Base-by-base conservation (phyloP, 2,113 vertebrate genomes). In the Cyrtonyx montezumae region DNA sequence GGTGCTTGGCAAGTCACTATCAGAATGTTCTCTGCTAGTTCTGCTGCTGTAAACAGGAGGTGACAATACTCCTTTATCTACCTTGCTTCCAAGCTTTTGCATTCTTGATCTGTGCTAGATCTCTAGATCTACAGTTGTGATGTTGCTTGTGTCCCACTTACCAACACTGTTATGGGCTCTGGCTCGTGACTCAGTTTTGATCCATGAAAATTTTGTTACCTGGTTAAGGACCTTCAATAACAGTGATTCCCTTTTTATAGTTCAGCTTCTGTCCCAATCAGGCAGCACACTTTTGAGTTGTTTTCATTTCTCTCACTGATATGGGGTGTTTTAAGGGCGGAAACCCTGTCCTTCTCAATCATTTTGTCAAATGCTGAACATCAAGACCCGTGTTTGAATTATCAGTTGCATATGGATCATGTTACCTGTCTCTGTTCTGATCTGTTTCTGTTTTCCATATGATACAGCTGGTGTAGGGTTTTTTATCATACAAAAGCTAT, bases 401-500 rank as follows among this genome's bases (percentile, higher is more conserved):
- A 84, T 91, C 91, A 83, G 77, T 93, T 94, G 59, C 49, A 37
- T 53, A 70, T 88, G 87, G 71, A 46, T 94, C 90, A 37, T 77
- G 87, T 95, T 91, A 88, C 91, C 92, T 91, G 55, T 75, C 63
- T 88, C 78, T 56, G 17, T 67, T 78, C 58, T 61, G 82, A 59
- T 79, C 76, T 4, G 1, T 91, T 93, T 87, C 90, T 88, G 43
- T 85, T 96, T 88, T 71, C 73, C 77, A 61, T 80, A 61, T 42
- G 82, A 87, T 91, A 68, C 75, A 93, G 63, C 46, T 87, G 70
- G 77, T 69, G 61, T 66, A 73, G 82, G 81, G 17, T 51, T 51
- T 95, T 95, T 80, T 69, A 89, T 82, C 40, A 55, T 66, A 88
- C 26, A 89, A 83, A 95, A 89, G 55, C 61, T 89, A 42, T 92